Conservation (phyloP, 1,140 invertebrate species). For the Drosophila aff. region DNA sequence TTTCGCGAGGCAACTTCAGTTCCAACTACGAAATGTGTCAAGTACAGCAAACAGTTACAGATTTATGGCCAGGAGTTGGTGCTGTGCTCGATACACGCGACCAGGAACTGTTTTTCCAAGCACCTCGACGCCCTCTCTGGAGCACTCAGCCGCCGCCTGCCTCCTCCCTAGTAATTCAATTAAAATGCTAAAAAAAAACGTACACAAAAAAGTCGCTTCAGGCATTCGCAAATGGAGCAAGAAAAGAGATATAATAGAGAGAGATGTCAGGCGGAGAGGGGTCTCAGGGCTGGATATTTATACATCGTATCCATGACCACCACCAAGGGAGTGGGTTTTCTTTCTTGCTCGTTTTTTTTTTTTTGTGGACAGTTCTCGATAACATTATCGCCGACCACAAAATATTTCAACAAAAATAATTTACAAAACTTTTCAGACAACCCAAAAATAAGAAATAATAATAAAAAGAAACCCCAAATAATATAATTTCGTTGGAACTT, state of each 20-base stretch:
- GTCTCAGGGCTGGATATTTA: neutral
- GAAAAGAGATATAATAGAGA: constrained; percentile 27
- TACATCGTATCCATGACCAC: constrained; percentile 34
- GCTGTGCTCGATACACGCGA: constrained; percentile 49
- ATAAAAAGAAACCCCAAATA: neutral
- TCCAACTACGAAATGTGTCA: constrained; percentile 74
- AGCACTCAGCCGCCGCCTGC: constrained; percentile 9
- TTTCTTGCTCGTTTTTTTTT: neutral
- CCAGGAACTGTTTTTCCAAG: constrained; percentile 56
- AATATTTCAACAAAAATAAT: constrained; percentile 41
- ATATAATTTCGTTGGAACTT: constrained; percentile 21
- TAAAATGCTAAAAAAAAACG: constrained; percentile 69
- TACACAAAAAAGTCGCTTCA: constrained; percentile 32
- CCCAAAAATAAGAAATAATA: neutral
- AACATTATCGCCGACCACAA: constrained; percentile 28
- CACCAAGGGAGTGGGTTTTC: constrained; percentile 34
- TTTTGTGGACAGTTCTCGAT: constrained; percentile 42
- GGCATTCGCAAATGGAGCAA: constrained; percentile 67
- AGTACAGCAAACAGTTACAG: constrained; percentile 82
- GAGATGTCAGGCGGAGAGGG: neutral
- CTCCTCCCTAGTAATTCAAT: constrained; percentile 71
- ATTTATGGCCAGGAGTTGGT: constrained; percentile 67
- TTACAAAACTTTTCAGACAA: constrained; percentile 30
- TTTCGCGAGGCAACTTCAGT: constrained; percentile 38
- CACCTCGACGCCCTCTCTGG: constrained; percentile 12